Evolutionary conservation across 2,888 invertebrate species (phyloP).

Genomic region (Lasius fuliginosus): DNA sequence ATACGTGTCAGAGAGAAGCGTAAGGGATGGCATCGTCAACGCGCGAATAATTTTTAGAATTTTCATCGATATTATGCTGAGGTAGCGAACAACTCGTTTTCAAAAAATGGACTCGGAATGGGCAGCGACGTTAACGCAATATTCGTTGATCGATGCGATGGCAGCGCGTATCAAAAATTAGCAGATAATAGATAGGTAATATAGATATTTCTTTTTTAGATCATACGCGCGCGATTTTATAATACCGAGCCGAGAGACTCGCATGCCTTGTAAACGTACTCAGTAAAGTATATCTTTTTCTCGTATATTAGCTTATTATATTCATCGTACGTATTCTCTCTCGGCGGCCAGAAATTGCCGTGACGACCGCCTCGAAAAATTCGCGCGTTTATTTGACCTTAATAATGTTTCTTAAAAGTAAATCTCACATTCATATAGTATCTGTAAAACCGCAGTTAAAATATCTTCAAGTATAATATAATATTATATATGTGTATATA

Average conservation of each 20-base stretch:
- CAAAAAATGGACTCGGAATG: conserved; percentile 52
- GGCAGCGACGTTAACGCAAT: conserved; percentile 64
- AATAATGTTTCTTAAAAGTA: conserved; percentile 78
- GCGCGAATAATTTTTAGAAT: conserved; percentile 57
- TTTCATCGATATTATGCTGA: conserved; percentile 64
- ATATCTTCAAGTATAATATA: conserved; percentile 82
- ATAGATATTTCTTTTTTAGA: conserved; percentile 32
- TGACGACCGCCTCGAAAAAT: conserved; percentile 62
- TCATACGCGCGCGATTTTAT: neutral
- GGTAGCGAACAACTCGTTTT: conserved; percentile 68
- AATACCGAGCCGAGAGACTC: conserved; percentile 16
- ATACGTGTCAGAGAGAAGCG: conserved; percentile 35
- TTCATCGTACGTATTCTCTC: conserved; percentile 49
- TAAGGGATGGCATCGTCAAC: conserved; percentile 36
- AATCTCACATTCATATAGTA: conserved; percentile 83
- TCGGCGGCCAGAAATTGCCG: conserved; percentile 53
- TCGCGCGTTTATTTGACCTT: conserved; percentile 58
- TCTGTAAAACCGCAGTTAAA: conserved; percentile 84
- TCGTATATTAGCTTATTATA: conserved; percentile 16
- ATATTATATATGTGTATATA: conserved; percentile 65
- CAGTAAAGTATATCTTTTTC: conserved; percentile 76
- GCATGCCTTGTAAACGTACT: conserved; percentile 80
- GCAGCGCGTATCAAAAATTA: conserved; percentile 64
- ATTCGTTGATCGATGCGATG: conserved; percentile 52
- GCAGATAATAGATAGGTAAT: conserved; percentile 59